Evolutionary conservation across 2,797 vertebrate genomes (phyloP).

Genomic region (Gastrophryne carolinensis): DNA sequence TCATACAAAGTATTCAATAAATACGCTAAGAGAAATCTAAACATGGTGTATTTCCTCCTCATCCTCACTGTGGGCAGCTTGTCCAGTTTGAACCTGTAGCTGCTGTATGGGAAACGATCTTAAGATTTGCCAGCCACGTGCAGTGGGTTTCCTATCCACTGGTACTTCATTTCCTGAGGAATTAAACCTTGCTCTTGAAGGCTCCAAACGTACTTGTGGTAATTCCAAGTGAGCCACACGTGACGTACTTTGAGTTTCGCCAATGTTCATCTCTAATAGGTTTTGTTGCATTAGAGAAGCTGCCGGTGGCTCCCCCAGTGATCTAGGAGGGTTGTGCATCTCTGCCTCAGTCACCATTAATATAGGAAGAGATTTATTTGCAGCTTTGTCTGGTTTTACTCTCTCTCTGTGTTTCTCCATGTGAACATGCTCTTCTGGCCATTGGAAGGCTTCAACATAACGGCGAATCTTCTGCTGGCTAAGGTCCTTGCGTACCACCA

Average conservation of each 20-base stretch:
- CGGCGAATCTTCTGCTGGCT: conserved; percentile 42
- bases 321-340: background rate
- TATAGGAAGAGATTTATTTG: background rate
- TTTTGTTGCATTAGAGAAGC: background rate
- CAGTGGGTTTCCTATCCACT: background rate
- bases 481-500: conserved; percentile 29
- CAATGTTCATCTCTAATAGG: background rate
- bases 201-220: conserved; percentile 12
- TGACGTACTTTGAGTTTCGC: background rate
- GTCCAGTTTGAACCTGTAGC: background rate
- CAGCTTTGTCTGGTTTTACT: background rate
- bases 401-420: background rate
- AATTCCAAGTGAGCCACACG: background rate
- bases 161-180: background rate
- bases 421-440: conserved; percentile 20
- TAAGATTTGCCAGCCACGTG: conserved; percentile 27
- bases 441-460: conserved; percentile 42
- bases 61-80: background rate
- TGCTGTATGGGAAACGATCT: conserved; percentile 10
- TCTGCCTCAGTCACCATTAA: conserved; percentile 3
- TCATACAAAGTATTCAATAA: background rate
- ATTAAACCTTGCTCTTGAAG: background rate
- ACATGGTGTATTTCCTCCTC: conserved; percentile 42
- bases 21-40: background rate
- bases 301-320: background rate